Conservation (phyloP, 2,888 invertebrate genomes). For the Seira musarum region DNA sequence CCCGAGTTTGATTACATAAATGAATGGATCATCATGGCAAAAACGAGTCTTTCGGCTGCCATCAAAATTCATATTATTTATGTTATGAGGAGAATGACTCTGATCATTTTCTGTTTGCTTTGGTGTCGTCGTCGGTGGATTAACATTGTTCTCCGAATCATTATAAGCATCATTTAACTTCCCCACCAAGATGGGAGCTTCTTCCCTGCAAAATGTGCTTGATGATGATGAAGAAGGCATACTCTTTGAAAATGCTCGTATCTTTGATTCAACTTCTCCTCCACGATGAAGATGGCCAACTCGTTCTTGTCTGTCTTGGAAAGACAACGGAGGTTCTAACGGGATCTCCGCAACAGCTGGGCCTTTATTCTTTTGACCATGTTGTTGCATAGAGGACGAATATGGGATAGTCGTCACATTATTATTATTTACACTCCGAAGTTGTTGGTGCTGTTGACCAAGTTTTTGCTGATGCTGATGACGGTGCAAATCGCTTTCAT, state of each 20-base stretch:
- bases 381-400: slow-evolving; percentile 41
- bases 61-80: neutral
- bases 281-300: slow-evolving; percentile 33
- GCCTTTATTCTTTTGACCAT: slow-evolving; percentile 23
- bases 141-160: slow-evolving; percentile 17
- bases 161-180: slow-evolving; percentile 48
- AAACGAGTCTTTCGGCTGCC: slow-evolving; percentile 29
- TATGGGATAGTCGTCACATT: slow-evolving; percentile 63
- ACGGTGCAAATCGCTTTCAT: slow-evolving; percentile 42
- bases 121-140: neutral
- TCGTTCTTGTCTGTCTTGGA: slow-evolving; percentile 65
- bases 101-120: neutral
- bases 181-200: slow-evolving; percentile 16
- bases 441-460: slow-evolving; percentile 48
- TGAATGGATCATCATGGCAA: slow-evolving; percentile 38
- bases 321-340: slow-evolving; percentile 69
- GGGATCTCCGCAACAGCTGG: slow-evolving; percentile 63
- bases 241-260: slow-evolving; percentile 28
- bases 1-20: slow-evolving; percentile 10
- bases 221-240: slow-evolving; percentile 14
- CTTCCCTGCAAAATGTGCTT: slow-evolving; percentile 18
- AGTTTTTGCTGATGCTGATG: slow-evolving; percentile 46
- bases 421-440: slow-evolving; percentile 58
- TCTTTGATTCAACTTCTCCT: slow-evolving; percentile 30
- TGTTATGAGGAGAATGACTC: neutral